Evolutionary conservation across 2,888 invertebrate species (phyloP).

Genomic region (Caenorhabditis imperialis): DNA sequence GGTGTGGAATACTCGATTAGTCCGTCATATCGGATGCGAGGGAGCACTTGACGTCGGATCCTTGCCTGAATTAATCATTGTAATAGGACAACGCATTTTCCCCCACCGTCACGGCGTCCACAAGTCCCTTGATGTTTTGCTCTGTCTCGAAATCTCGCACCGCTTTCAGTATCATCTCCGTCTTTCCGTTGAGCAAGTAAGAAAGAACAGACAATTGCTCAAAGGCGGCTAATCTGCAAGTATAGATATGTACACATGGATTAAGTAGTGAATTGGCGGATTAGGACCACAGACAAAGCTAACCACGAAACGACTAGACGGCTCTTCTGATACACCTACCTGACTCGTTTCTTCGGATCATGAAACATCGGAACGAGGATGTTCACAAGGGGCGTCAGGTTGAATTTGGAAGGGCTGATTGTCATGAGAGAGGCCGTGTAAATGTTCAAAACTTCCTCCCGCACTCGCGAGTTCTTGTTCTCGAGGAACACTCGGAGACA

Average conservation of each 20-base stretch:
- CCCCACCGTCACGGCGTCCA: conserved; percentile 74
- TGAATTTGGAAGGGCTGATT: conserved; percentile 86
- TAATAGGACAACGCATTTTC: too few species aligned
- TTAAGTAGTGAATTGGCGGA: not conserved
- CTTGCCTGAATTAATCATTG: too few species aligned
- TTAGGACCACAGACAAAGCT: not conserved
- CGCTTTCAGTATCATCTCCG: conserved; percentile 82
- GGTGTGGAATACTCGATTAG: conserved; percentile 85
- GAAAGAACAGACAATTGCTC: conserved; percentile 87
- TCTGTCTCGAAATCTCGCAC: conserved; percentile 80
- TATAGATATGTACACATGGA: not conserved
- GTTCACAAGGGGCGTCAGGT: conserved; percentile 80
- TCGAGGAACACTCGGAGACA: conserved; percentile 81
- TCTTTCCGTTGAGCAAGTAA: conserved; percentile 83
- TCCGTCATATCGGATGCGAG: conserved; percentile 85
- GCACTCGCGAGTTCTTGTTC: conserved; percentile 81
- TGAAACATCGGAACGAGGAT: conserved; percentile 80
- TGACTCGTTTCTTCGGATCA: conserved; percentile 85
- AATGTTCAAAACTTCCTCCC: conserved; percentile 84
- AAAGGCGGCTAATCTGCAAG: conserved; percentile 82
- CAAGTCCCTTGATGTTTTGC: conserved; percentile 79
- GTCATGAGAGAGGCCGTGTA: conserved; percentile 86
- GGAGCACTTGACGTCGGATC: conserved; percentile 85
- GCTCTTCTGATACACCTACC: too few species aligned
- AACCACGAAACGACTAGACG: too few species aligned